These are phyloP conservation scores for Noctua pronuba DNA, from an alignment of 2,888 invertebrate species.

Conservation along the genomic window DNA sequence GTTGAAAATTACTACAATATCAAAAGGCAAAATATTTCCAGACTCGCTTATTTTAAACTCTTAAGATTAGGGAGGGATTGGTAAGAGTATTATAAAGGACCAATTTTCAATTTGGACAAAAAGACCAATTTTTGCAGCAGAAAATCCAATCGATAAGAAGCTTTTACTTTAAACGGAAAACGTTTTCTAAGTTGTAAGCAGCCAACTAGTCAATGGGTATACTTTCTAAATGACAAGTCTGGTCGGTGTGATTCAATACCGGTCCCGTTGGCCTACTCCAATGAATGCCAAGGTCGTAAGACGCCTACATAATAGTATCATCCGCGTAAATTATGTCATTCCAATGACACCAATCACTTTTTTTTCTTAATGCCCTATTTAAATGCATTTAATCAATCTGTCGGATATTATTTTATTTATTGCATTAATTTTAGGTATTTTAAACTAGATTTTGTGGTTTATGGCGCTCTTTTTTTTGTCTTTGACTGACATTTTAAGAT, in stretches of 20 bases:
- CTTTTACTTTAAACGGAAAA: not conserved
- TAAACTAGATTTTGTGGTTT: not conserved
- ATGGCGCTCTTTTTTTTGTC: not conserved
- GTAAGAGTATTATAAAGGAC: not conserved
- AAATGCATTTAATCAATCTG: conserved; percentile 24
- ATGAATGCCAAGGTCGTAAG: conserved; percentile 63
- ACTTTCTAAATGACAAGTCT: conserved; percentile 52
- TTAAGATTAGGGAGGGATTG: too few relatives aligned
- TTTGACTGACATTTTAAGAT: not conserved
- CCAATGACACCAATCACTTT: conserved; percentile 11
- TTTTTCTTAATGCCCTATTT: conserved; percentile 24
- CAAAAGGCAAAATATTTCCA: not conserved
- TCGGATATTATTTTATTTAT: not conserved
- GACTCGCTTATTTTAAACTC: not conserved
- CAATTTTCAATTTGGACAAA: not conserved
- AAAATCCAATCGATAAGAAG: not conserved
- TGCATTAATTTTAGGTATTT: not conserved
- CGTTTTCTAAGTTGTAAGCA: conserved; percentile 22
- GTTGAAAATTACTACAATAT: not conserved
- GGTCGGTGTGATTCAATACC: conserved; percentile 48
- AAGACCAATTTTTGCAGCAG: not conserved
- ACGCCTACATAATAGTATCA: conserved; percentile 34
- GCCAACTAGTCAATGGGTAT: conserved; percentile 8
- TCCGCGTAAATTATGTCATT: conserved; percentile 34
- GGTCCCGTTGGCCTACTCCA: conserved; percentile 46